Evolutionary conservation across 2,113 vertebrate species (phyloP), one percentile per base, ranked within the genome.

Genomic region (Bombycilla garrulus): DNA sequence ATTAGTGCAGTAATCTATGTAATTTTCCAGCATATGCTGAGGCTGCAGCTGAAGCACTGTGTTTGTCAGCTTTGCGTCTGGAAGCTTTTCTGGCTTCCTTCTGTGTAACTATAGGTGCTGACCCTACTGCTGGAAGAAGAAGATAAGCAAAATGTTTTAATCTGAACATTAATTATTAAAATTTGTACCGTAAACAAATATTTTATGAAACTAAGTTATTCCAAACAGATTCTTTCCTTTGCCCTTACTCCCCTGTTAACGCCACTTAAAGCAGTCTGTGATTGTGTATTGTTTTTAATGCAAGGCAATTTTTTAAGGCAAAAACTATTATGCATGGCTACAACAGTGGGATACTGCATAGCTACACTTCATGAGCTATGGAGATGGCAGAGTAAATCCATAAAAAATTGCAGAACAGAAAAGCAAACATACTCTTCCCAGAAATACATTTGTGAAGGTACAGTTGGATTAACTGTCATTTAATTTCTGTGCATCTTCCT

Each of bases 121-220:
- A 97, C 96, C 96, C 88, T 88, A 81, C 86, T 94, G 83, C 96
- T 98, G 97, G 86, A 95, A 97, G 35, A 60, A 48, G 74, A 56
- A 77, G 97, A 98, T 97, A 98, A 97, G 96, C 80, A 95, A 95
- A 96, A 80, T 48, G 25, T 92, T 97, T 96, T 97, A 97, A 97
- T 96, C 90, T 8, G 0, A 80, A 91, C 80, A 95, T 94, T 97
- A 98, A 97, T 97, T 97, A 97, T 82, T 97, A 92, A 97, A 97
- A 97, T 94, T 93, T 19, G 4, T 88, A 92, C 21, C 4, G 66
- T 91, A 97, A 97, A 97, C 83, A 98, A 97, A 88, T 94, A 96
- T 94, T 97, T 96, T 91, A 78, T 62, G 88, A 93, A 97, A 95
- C 35, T 3, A 93, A 87, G 88, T 93, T 94, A 77, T 86, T 93